Evolutionary conservation across 2,113 vertebrate species (phyloP).

Genomic region (Hystrix cristata): DNA sequence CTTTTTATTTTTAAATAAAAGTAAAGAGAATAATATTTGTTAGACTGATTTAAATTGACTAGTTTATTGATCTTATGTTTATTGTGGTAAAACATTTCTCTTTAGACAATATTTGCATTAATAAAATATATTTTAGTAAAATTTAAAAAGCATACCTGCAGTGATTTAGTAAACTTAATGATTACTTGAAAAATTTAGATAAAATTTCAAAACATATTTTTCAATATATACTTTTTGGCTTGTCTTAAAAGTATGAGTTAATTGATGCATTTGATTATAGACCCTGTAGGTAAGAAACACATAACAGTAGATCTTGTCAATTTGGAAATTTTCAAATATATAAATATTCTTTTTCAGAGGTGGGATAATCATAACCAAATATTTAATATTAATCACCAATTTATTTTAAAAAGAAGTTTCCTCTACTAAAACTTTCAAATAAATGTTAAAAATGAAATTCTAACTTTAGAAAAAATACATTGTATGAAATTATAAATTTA

Average conservation of each 20-base stretch:
- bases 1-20: background rate
- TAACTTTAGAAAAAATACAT: background rate
- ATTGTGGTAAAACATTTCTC: background rate
- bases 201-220: background rate
- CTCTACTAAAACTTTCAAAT: background rate
- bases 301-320: background rate
- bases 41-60: background rate
- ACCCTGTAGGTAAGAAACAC: background rate
- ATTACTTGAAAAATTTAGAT: background rate
- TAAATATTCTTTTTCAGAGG: background rate
- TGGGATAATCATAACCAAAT: background rate
- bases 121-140: background rate
- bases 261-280: background rate
- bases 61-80: slow-evolving; percentile 40
- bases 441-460: background rate
- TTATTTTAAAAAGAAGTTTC: background rate
- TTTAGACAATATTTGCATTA: background rate
- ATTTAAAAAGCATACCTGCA: background rate
- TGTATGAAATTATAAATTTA: background rate
- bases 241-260: background rate
- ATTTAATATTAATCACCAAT: background rate
- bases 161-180: background rate
- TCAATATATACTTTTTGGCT: background rate
- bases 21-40: background rate
- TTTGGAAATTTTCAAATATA: background rate